Percentiles rank a stretch among this genome's conserved stretches.
phyloP scores from a whole-genome alignment of 2,888 invertebrate species.

The Drosophila flavopinicola region DNA sequence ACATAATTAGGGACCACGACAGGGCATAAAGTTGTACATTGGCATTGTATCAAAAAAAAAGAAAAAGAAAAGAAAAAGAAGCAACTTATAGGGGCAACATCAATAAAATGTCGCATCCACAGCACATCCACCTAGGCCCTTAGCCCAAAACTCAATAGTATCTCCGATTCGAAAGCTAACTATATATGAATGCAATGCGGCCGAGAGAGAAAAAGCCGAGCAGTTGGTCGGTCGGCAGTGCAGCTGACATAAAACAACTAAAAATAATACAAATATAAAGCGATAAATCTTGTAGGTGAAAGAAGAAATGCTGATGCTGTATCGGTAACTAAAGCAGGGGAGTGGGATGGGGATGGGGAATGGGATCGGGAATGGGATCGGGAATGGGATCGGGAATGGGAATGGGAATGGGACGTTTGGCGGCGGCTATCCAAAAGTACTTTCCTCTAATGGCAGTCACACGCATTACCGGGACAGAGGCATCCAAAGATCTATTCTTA shows the following conservation, averaged over 20 bases:
- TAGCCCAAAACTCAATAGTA: constrained; percentile 1
- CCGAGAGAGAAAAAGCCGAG: not conserved
- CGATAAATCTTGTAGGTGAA: constrained; percentile 82
- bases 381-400: constrained; percentile 3
- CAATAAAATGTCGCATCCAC: constrained; percentile 49
- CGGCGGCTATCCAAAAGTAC: constrained; percentile 65
- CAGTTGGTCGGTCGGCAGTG: constrained; percentile 41
- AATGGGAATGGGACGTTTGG: constrained; percentile 13
- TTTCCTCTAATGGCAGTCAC: constrained; percentile 75
- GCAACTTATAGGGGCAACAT: constrained; percentile 33
- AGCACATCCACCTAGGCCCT: not conserved
- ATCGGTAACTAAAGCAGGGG: constrained; percentile 35
- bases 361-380: too few species aligned
- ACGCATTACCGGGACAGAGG: constrained; percentile 62
- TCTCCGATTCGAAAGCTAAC: constrained; percentile 36
- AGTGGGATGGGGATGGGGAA: constrained; percentile 9
- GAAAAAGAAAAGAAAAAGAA: not conserved
- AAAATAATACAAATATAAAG: constrained; percentile 81
- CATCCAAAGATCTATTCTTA: constrained; percentile 59
- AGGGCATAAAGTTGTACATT: constrained; percentile 27
- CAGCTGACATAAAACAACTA: constrained; percentile 75
- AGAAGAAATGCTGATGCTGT: constrained; percentile 61
- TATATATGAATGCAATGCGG: constrained; percentile 5
- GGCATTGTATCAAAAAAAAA: constrained; percentile 14
- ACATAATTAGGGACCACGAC: constrained; percentile 26